Percentiles rank a stretch among this genome's conserved stretches.
These are phyloP conservation scores for Arctia plantaginis DNA, from an alignment of 2,888 invertebrate species.

Conservation along the genomic window DNA sequence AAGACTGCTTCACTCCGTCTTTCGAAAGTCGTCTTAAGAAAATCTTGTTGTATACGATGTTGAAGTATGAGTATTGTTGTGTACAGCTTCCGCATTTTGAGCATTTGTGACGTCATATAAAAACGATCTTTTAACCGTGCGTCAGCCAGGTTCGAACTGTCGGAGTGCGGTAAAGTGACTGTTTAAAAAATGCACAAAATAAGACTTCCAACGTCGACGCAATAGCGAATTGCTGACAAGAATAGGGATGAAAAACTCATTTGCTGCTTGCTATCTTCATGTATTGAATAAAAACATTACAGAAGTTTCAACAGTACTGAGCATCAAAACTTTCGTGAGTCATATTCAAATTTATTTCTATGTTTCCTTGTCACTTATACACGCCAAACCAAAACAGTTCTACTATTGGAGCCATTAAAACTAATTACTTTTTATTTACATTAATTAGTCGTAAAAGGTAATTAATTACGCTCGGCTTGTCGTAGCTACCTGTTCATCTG, in stretches of 20 bases:
- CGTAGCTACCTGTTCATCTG: neutral
- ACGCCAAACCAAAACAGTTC: too few species aligned
- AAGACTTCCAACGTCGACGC: slow-evolving; percentile 58
- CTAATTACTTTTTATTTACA: too few species aligned
- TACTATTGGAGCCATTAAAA: too few species aligned
- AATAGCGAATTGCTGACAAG: slow-evolving; percentile 46
- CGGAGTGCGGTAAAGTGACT: slow-evolving; percentile 62
- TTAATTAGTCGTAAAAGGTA: too few species aligned
- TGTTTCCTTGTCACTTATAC: too few species aligned
- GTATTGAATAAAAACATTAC: too few species aligned
- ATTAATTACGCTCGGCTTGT: too few species aligned
- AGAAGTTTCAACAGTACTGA: too few species aligned
- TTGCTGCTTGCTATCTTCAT: slow-evolving; percentile 25
- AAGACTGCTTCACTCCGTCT: slow-evolving; percentile 60
- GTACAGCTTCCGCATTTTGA: slow-evolving; percentile 60
- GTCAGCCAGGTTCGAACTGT: slow-evolving; percentile 62
- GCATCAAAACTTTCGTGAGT: too few species aligned
- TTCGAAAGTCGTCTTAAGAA: slow-evolving; percentile 46
- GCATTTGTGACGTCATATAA: slow-evolving; percentile 70
- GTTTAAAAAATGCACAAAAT: slow-evolving; percentile 69
- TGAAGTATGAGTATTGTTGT: slow-evolving; percentile 35
- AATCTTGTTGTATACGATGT: slow-evolving; percentile 7
- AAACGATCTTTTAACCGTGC: slow-evolving; percentile 79
- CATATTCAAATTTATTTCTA: too few species aligned
- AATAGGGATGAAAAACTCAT: slow-evolving; percentile 23